phyloP scores from a whole-genome alignment of 2,113 vertebrate genomes.

The Electrona antarctica region DNA sequence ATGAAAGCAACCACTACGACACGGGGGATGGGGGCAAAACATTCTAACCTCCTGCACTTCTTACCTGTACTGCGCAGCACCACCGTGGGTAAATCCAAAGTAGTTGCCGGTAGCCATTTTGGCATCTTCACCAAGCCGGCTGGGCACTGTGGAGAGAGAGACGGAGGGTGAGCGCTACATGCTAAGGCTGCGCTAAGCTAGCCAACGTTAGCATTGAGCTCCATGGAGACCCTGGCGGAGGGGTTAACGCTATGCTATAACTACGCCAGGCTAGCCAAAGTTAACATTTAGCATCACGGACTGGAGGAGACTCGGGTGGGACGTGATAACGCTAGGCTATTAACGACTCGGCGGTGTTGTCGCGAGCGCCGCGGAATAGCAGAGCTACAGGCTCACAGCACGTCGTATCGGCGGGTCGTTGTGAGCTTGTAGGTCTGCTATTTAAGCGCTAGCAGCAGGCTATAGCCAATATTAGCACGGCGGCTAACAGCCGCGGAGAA shows the following conservation, averaged over 20 bases:
- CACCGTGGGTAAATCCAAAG: conserved; percentile 98
- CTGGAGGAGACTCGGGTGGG: neutral
- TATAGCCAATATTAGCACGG: too few species aligned
- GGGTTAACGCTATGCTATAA: neutral
- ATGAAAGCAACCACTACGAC: neutral
- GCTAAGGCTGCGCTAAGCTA: conserved; percentile 20
- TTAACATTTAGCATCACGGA: neutral
- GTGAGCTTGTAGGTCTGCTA: too few species aligned
- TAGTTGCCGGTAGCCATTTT: conserved; percentile 99
- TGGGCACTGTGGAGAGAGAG: conserved; percentile 90
- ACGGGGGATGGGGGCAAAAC: neutral
- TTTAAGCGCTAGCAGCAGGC: too few species aligned
- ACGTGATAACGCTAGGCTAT: neutral
- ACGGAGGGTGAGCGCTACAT: conserved; percentile 49
- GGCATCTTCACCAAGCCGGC: conserved; percentile 99
- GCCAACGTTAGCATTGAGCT: neutral
- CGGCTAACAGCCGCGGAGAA: too few species aligned
- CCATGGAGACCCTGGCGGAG: neutral
- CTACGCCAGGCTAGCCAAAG: conserved; percentile 6
- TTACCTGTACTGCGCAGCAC: conserved; percentile 96
- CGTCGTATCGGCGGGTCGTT: too few species aligned
- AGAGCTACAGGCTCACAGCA: too few species aligned
- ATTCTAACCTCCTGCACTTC: neutral
- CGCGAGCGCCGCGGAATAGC: too few species aligned
- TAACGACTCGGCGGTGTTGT: too few species aligned